Conservation (phyloP, 2,888 invertebrate species). For the Cephus sareptanus region DNA sequence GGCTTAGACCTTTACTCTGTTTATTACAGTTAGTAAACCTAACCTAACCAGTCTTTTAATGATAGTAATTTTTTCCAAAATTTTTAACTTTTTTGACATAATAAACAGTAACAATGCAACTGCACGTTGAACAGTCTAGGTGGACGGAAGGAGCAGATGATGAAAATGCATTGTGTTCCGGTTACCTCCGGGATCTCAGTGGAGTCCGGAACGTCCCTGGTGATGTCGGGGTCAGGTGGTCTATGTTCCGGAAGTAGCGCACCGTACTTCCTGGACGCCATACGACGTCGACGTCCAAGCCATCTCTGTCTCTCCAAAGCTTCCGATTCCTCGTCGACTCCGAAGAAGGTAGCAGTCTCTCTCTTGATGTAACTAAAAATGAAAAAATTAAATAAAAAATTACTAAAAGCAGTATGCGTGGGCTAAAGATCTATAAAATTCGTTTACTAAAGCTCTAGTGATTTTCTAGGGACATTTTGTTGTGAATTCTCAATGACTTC, state of each 20-base stretch:
- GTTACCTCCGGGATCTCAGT: constrained; percentile 60
- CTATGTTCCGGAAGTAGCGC: constrained; percentile 72
- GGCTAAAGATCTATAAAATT: neutral
- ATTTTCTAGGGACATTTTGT: neutral
- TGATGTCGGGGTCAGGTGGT: constrained; percentile 73
- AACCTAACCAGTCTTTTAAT: neutral
- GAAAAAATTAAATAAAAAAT: neutral
- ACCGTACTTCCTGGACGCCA: constrained; percentile 79
- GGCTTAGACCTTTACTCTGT: neutral
- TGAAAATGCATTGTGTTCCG: constrained; percentile 62
- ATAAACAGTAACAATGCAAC: neutral
- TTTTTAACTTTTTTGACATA: neutral
- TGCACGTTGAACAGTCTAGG: neutral
- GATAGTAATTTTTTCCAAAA: neutral
- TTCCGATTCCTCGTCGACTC: constrained; percentile 83
- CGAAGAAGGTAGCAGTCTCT: constrained; percentile 87
- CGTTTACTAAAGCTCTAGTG: neutral
- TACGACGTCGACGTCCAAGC: constrained; percentile 82
- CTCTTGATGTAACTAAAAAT: constrained; percentile 75
- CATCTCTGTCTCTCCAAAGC: constrained; percentile 79
- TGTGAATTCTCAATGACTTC: neutral
- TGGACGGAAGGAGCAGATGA: neutral
- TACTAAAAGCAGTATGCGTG: too few relatives aligned
- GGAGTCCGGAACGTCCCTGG: constrained; percentile 64
- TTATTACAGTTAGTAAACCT: neutral